Conservation (phyloP, 2,113 vertebrate genomes). For the Dasyprocta punctata region DNA sequence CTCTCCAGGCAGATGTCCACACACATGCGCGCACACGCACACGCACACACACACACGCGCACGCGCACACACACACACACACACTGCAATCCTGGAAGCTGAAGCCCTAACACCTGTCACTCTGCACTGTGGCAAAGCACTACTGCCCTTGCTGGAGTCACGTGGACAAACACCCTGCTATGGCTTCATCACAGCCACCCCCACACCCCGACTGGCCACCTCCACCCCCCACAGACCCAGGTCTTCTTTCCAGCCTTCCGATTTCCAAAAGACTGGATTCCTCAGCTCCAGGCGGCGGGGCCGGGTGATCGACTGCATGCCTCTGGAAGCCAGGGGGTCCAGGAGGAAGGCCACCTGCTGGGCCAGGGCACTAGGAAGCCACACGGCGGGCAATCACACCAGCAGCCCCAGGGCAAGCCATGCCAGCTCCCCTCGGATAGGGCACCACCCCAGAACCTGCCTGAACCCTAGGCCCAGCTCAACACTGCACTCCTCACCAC, state of each 20-base stretch:
- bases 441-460: background rate
- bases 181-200: background rate
- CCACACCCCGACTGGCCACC: background rate
- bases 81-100: background rate
- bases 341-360: constrained; percentile 72
- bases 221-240: constrained; percentile 68
- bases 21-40: rapidly evolving
- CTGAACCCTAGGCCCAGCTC: background rate
- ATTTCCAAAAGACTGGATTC: constrained; percentile 70
- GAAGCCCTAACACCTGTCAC: background rate
- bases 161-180: background rate
- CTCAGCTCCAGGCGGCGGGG: constrained; percentile 63
- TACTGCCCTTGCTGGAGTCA: background rate
- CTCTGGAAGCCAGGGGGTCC: constrained; percentile 64
- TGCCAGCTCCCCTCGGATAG: constrained; percentile 76
- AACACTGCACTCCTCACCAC: constrained; percentile 36
- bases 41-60: too few species aligned
- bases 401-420: constrained; percentile 80
- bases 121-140: background rate
- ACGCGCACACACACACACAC: too few species aligned
- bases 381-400: constrained; percentile 64
- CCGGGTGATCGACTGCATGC: constrained; percentile 58
- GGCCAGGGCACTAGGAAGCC: constrained; percentile 81
- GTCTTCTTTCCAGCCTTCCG: constrained; percentile 77
- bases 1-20: background rate